Evolutionary conservation across 2,888 invertebrate species (phyloP).

Genomic region (Rotaria magnacalcarata): DNA sequence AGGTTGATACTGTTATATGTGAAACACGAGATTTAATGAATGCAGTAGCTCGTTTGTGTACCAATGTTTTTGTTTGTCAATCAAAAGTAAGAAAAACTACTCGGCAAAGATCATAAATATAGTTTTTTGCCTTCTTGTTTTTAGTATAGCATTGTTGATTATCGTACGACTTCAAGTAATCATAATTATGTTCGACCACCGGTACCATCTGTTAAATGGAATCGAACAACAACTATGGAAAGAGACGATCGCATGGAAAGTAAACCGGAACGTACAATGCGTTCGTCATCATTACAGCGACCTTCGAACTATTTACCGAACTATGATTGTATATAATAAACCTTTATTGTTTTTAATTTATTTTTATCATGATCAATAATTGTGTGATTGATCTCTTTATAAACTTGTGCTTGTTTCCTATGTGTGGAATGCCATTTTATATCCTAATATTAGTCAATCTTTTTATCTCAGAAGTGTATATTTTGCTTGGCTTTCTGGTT

Average conservation of each 20-base stretch:
- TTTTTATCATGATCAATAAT: slow-evolving; percentile 4
- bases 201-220: neutral
- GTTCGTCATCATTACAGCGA: slow-evolving; percentile 33
- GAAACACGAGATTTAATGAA: slow-evolving; percentile 45
- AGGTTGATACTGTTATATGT: slow-evolving; percentile 41
- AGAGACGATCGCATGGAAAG: neutral
- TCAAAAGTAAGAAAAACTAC: slow-evolving; percentile 36
- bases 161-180: neutral
- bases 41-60: slow-evolving; percentile 36
- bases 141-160: neutral
- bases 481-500: neutral
- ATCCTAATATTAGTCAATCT: neutral
- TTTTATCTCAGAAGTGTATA: slow-evolving; percentile 13
- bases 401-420: too few relatives aligned
- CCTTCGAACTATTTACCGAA: neutral
- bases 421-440: neutral
- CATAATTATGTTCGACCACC: neutral
- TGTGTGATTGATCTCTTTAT: neutral
- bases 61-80: slow-evolving; percentile 37
- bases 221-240: neutral
- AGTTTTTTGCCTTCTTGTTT: neutral
- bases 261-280: neutral
- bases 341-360: neutral
- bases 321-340: neutral
- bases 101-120: too few relatives aligned